Evolutionary conservation across 2,888 invertebrate genomes (phyloP).

Genomic region (Nemotelus pantherinus): DNA sequence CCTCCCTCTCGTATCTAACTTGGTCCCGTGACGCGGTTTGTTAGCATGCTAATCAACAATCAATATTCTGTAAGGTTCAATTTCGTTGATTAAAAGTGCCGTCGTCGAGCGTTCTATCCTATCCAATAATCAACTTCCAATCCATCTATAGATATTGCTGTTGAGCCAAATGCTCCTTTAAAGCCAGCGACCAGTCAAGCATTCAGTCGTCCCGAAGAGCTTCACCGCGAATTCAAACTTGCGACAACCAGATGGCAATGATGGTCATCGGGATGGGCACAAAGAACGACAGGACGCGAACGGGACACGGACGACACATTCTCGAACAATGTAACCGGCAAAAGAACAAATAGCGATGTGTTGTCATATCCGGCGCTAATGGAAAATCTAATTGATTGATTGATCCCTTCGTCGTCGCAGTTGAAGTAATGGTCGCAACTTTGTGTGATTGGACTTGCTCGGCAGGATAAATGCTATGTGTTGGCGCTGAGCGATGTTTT

Average conservation of each 20-base stretch:
- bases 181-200: background rate
- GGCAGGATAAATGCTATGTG: background rate
- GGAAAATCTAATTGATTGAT: slow-evolving; percentile 57
- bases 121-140: slow-evolving; percentile 10
- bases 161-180: no score
- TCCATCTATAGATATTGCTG: background rate
- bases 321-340: slow-evolving; percentile 44
- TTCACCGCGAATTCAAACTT: background rate
- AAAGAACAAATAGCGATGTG: slow-evolving; percentile 52
- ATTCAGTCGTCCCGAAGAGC: background rate
- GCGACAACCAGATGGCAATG: background rate
- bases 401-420: slow-evolving; percentile 50
- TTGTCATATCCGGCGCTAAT: slow-evolving; percentile 57
- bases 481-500: background rate
- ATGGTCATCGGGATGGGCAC: slow-evolving; percentile 11
- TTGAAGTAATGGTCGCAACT: background rate
- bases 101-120: slow-evolving; percentile 12
- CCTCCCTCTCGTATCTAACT: background rate
- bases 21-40: slow-evolving; percentile 5
- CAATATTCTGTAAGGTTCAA: slow-evolving; percentile 54
- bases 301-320: slow-evolving; percentile 30
- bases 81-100: slow-evolving; percentile 55
- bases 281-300: slow-evolving; percentile 16
- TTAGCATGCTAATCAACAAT: slow-evolving; percentile 56
- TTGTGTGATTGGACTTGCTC: slow-evolving; percentile 6